These are phyloP conservation scores for Scortum barcoo DNA, from an alignment of 2,113 vertebrate species.

Conservation along the genomic window DNA sequence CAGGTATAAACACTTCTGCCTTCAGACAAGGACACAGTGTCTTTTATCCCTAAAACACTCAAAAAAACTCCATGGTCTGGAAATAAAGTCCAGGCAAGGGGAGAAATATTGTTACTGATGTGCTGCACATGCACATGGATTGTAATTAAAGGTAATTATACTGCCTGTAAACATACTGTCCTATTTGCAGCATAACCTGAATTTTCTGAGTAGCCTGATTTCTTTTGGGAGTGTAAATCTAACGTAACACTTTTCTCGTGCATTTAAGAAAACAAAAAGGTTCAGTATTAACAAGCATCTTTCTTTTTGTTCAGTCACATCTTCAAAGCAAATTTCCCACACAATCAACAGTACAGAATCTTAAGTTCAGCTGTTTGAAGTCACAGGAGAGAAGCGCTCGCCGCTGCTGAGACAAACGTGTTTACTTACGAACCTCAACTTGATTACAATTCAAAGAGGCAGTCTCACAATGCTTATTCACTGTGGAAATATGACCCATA, in stretches of 20 bases:
- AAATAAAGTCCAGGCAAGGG: background rate
- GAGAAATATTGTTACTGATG: background rate
- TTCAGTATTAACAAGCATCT: constrained; percentile 30
- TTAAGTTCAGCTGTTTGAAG: constrained; percentile 53
- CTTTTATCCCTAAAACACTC: background rate
- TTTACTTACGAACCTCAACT: constrained; percentile 81
- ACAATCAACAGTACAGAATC: constrained; percentile 7
- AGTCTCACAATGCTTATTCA: constrained; percentile 84
- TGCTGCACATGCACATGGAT: background rate
- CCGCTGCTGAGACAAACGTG: constrained; percentile 72
- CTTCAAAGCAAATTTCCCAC: constrained; percentile 24
- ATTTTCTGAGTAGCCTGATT: background rate
- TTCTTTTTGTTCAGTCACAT: constrained; percentile 18
- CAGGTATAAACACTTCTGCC: background rate
- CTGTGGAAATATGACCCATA: constrained; percentile 84
- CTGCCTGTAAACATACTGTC: background rate
- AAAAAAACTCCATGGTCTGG: background rate
- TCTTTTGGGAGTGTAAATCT: background rate
- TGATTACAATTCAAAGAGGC: constrained; percentile 87
- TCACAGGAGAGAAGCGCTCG: constrained; percentile 42
- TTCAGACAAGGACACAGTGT: background rate
- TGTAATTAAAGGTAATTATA: background rate
- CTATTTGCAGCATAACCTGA: background rate
- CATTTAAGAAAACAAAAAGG: constrained; percentile 42
- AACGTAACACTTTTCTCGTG: background rate